Evolutionary conservation across 2,888 invertebrate species (phyloP).

Genomic region (Macropis europaea): DNA sequence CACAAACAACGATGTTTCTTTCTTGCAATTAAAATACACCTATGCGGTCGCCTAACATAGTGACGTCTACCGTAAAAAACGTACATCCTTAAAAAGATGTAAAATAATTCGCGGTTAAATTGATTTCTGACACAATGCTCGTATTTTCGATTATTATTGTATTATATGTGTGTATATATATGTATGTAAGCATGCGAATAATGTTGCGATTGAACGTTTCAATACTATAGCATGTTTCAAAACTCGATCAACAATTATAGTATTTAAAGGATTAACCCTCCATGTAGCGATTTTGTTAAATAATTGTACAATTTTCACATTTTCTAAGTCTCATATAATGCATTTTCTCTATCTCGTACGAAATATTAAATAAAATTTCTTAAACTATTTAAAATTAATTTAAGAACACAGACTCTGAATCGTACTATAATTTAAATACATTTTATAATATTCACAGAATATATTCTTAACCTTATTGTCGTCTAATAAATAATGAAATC

Average conservation of each 20-base stretch:
- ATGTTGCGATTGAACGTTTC: constrained; percentile 20
- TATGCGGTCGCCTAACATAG: constrained; percentile 25
- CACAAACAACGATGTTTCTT: constrained; percentile 55
- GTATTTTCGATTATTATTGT: neutral
- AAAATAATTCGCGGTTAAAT: constrained; percentile 30
- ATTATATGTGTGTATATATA: constrained; percentile 13
- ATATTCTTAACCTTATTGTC: too few relatives aligned
- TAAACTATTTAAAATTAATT: too few relatives aligned
- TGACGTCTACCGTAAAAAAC: constrained; percentile 35
- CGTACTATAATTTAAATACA: too few relatives aligned
- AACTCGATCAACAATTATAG: neutral
- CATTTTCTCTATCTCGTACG: neutral
- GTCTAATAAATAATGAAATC: too few relatives aligned
- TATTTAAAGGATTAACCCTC: neutral
- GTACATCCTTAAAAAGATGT: constrained; percentile 41
- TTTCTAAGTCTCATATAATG: neutral
- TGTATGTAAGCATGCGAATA: constrained; percentile 23
- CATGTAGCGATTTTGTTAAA: constrained; percentile 7
- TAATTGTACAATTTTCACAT: neutral
- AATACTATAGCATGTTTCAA: neutral
- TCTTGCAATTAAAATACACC: constrained; percentile 28
- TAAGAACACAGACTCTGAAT: too few relatives aligned
- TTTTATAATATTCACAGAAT: too few relatives aligned
- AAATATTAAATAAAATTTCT: too few relatives aligned
- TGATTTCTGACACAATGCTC: neutral